Conservation (phyloP, 92 coral and sea anemone species). For the Scolanthus callimorphus region DNA sequence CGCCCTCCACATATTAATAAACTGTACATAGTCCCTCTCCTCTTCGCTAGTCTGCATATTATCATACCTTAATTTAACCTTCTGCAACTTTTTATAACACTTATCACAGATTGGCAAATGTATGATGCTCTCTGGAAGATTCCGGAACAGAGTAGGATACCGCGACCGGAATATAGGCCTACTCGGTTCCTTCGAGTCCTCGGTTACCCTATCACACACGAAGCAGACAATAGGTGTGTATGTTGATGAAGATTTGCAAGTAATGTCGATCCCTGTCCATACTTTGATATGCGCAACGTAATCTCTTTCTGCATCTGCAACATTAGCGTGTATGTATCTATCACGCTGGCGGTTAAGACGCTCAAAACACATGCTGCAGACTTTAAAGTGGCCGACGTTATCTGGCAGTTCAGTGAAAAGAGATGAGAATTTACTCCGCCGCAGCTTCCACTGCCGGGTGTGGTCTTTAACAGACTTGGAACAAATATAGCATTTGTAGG, state of each 20-base stretch:
- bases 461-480: constrained; percentile 34
- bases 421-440: constrained; percentile 61
- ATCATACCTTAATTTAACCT: constrained; percentile 59
- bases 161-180: constrained; percentile 51
- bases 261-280: constrained; percentile 54
- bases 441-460: constrained; percentile 49
- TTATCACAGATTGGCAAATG: constrained; percentile 44
- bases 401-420: constrained; percentile 50
- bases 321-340: constrained; percentile 52
- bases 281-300: constrained; percentile 67
- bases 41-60: constrained; percentile 56
- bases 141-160: constrained; percentile 56
- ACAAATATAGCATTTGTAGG: constrained; percentile 64
- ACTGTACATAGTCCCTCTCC: constrained; percentile 54
- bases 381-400: constrained; percentile 55
- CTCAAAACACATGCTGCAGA: constrained; percentile 58
- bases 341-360: constrained; percentile 74
- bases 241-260: constrained; percentile 21
- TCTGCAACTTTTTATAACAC: constrained; percentile 59
- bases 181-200: constrained; percentile 18
- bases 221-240: constrained; percentile 21
- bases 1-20: constrained; percentile 78
- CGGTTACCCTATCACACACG: constrained; percentile 59
- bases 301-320: constrained; percentile 68
- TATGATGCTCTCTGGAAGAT: constrained; percentile 31